Evolutionary conservation across 2,888 invertebrate species (phyloP).

Genomic region (Chymomyza amoena): DNA sequence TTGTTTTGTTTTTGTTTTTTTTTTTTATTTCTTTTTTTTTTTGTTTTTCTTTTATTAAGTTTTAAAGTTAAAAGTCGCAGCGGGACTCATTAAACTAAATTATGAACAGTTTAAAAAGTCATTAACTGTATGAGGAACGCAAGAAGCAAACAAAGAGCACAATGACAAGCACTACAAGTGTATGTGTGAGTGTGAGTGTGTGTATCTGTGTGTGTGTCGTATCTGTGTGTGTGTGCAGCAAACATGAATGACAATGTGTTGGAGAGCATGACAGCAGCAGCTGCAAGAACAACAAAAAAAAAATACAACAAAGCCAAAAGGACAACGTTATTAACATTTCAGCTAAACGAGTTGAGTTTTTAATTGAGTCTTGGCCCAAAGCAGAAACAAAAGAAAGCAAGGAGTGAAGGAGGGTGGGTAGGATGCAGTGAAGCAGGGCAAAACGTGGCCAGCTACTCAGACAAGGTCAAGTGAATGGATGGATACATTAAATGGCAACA

Average conservation of each 20-base stretch:
- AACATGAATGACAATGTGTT: not conserved
- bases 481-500: conserved; percentile 3
- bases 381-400: not conserved
- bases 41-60: conserved; percentile 1
- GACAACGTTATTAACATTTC: not conserved
- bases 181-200: not conserved
- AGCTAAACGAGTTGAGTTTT: not conserved
- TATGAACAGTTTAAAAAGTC: conserved; percentile 57
- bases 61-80: conserved; percentile 20
- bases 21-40: too few relatives aligned
- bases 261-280: not conserved
- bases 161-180: not conserved
- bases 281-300: not conserved
- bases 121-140: conserved; percentile 28
- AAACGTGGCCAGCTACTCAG: not conserved
- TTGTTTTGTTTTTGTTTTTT: not conserved
- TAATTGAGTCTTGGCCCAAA: not conserved
- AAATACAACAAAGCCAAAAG: not conserved
- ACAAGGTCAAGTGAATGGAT: conserved; percentile 15
- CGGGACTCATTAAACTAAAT: conserved; percentile 45
- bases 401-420: not conserved
- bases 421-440: too few relatives aligned
- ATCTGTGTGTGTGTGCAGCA: not conserved
- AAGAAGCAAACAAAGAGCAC: conserved; percentile 11
- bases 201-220: not conserved